These are phyloP conservation scores for Cantharis flavilabris DNA, from an alignment of 2,888 invertebrate species.

Conservation along the genomic window DNA sequence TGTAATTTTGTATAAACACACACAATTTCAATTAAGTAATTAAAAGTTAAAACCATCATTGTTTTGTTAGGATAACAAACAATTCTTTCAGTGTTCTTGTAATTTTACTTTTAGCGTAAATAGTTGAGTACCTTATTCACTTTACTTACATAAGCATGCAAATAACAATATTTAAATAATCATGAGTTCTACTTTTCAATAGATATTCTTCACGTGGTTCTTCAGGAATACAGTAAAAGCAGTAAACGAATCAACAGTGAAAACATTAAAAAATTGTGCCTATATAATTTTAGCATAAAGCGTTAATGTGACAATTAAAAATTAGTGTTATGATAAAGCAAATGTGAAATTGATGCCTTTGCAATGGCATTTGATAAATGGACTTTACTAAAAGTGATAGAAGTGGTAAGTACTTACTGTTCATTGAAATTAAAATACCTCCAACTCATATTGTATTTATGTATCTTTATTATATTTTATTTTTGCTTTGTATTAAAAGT, in stretches of 20 bases:
- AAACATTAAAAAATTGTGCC: too few relatives aligned
- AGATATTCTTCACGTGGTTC: background rate
- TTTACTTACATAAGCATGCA: background rate
- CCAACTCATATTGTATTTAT: too few relatives aligned
- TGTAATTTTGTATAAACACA: background rate
- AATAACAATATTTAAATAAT: background rate
- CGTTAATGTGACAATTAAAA: background rate
- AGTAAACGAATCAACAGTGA: background rate
- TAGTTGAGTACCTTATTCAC: background rate
- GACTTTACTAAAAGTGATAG: slow-evolving; percentile 51
- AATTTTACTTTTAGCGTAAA: background rate
- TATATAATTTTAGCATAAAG: background rate
- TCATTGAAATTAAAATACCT: background rate
- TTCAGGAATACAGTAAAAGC: background rate
- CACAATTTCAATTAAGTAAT: background rate
- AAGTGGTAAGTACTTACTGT: slow-evolving; percentile 49
- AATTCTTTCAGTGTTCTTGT: background rate
- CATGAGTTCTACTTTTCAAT: background rate
- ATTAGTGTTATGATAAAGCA: background rate
- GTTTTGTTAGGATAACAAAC: background rate
- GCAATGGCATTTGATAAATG: slow-evolving; percentile 48
- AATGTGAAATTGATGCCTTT: background rate
- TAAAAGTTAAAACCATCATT: background rate
- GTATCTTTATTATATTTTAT: too few relatives aligned
- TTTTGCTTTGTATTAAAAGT: too few relatives aligned